Base-by-base conservation (phyloP, 1,140 invertebrate species). In the Lepidurus arcticus region DNA sequence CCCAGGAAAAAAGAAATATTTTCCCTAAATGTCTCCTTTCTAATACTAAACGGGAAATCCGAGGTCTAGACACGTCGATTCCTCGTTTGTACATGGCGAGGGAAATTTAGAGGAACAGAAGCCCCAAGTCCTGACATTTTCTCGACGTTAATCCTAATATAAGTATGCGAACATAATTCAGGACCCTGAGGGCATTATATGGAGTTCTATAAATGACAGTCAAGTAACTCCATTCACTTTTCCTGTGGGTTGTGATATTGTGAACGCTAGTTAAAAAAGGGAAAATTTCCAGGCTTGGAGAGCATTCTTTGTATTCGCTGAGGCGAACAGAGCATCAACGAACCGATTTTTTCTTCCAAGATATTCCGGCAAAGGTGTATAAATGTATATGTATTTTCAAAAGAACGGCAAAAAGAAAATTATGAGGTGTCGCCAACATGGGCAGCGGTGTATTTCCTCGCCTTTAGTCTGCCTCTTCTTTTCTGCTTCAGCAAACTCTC, bases 321-420 rank as follows among this genome's bases (percentile, higher is more conserved):
- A 65, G 53, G 53, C 53, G 53, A 65, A 65, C 53, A 65, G 53
- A 65, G 53, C 53, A 65, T 7, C 53, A 16, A 65, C 53, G 53
- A 65, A 65, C 53, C 13, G 21, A 65, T 1, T 16, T 65, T 65
- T 65, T 65, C 13, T 65, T 16, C 9, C 53, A 7, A n/a, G 53
- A 21, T 13, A n/a, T 21, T 16, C 13, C 13, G 9, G 16, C 6
- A 21, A 13, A 65, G 53, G 53, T 65, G 21, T 65, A 65, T 21
- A 47, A 1, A 65, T 65, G 9, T 65, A 65, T 65, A 65, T 7
- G 21, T 16, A 65, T 65, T 7, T 65, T 65, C 53, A 65, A 47
- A 65, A 34, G 34, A 34, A 9, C 53, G 53, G 10, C n/a, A 21
- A 65, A 65, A 65, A 13, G 21, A 65, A 65, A 65, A 10, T 65